Percentiles rank a stretch among this genome's conserved stretches.
phyloP scores from a whole-genome alignment of 2,888 invertebrate species.

The Spilarctia lutea region DNA sequence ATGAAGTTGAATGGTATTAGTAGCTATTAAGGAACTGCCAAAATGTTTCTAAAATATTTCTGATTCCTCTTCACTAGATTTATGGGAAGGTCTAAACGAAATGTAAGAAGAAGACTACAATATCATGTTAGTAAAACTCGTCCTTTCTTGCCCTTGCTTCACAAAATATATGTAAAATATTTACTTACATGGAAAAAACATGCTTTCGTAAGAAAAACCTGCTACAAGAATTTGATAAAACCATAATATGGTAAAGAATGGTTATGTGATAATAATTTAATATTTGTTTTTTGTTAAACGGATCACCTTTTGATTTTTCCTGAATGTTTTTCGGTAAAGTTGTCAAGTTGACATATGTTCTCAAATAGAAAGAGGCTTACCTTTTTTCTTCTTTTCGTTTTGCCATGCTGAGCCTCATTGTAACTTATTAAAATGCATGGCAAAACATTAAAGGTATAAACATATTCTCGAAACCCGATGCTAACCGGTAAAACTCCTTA shows the following conservation, averaged over 20 bases:
- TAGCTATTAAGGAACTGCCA: not conserved
- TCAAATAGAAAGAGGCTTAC: not conserved
- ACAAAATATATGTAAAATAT: not conserved
- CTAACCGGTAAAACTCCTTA: too few species aligned
- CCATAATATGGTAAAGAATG: constrained; percentile 50
- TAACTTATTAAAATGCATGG: not conserved
- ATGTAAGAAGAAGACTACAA: not conserved
- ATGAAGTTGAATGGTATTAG: not conserved
- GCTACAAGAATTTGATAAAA: constrained; percentile 57
- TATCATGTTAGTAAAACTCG: not conserved
- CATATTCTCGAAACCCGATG: not conserved
- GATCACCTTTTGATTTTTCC: not conserved
- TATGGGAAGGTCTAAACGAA: not conserved
- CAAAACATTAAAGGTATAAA: not conserved
- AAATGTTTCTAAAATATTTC: not conserved
- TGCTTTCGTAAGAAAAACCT: constrained; percentile 54
- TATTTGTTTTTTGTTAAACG: not conserved
- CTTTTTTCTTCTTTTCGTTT: too few species aligned
- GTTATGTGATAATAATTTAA: not conserved
- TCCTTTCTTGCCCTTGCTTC: not conserved
- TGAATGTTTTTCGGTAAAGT: not conserved
- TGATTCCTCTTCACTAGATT: not conserved
- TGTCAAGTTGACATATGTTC: constrained; percentile 3
- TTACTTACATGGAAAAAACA: constrained; percentile 26
- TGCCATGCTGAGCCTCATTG: too few species aligned